Percentiles rank a stretch among this genome's conserved stretches.
These are phyloP conservation scores for Silurus glanis DNA, from an alignment of 2,113 vertebrate genomes.

Conservation along the genomic window DNA sequence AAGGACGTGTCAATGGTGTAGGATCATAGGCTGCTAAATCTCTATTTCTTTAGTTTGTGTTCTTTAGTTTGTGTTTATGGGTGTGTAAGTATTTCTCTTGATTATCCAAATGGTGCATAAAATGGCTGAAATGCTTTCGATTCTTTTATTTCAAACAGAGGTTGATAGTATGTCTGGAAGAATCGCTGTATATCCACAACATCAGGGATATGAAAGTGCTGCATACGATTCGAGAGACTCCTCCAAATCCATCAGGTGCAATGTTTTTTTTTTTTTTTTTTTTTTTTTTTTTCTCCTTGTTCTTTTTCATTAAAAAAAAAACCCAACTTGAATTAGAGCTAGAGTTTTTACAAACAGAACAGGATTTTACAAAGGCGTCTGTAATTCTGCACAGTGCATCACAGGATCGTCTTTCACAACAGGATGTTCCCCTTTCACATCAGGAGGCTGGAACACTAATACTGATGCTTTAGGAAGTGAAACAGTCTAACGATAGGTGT, in stretches of 20 bases:
- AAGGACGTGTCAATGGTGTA: background rate
- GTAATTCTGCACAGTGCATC: background rate
- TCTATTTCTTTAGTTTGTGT: background rate
- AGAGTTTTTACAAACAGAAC: too few species aligned
- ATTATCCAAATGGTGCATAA: background rate
- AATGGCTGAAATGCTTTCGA: background rate
- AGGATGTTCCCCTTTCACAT: background rate
- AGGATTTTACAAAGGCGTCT: background rate
- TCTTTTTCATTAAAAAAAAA: background rate
- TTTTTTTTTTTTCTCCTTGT: background rate
- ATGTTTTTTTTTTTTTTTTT: background rate
- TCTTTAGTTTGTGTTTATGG: too few species aligned
- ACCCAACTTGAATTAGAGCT: too few species aligned
- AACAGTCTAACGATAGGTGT: background rate
- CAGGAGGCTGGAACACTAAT: background rate
- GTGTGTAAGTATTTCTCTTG: background rate
- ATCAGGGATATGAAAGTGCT: constrained; percentile 99
- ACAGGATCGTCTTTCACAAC: background rate
- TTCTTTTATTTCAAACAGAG: constrained; percentile 70
- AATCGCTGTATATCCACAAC: constrained; percentile 98
- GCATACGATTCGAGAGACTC: constrained; percentile 98
- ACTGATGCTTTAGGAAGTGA: background rate
- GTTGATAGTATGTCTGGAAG: constrained; percentile 97
- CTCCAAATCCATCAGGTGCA: constrained; percentile 76
- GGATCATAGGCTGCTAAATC: background rate